phyloP scores from a whole-genome alignment of 2,113 vertebrate genomes.

The Sardina pilchardus region DNA sequence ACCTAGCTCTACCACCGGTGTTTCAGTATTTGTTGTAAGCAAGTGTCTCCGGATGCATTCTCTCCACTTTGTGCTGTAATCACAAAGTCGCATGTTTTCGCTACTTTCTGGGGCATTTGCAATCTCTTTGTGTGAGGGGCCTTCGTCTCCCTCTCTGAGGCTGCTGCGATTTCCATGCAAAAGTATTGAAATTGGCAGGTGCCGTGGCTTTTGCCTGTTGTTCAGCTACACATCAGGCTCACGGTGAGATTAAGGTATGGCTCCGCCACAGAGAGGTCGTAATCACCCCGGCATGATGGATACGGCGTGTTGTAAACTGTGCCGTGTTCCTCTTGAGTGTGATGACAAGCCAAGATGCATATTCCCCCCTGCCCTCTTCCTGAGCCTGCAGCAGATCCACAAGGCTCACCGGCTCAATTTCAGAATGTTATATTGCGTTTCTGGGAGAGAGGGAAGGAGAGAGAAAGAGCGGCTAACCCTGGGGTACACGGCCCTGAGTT shows the following conservation, averaged over 20 bases:
- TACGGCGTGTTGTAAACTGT: neutral
- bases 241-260: neutral
- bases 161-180: neutral
- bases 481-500: neutral
- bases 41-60: neutral
- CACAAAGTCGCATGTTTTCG: slow-evolving; percentile 2
- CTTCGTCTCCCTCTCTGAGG: neutral
- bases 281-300: neutral
- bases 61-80: neutral
- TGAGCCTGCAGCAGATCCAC: neutral
- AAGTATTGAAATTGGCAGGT: neutral
- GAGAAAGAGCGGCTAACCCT: neutral
- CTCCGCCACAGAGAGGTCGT: neutral
- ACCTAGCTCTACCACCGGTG: neutral
- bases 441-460: neutral
- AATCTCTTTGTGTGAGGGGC: neutral
- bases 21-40: neutral
- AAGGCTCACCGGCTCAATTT: slow-evolving; percentile 9
- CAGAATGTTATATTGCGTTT: slow-evolving; percentile 13
- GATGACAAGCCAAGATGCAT: slow-evolving; percentile 16
- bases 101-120: neutral
- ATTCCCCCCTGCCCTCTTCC: slow-evolving; percentile 12
- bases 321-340: neutral
- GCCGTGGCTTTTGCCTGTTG: neutral
- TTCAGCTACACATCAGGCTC: neutral